Evolutionary conservation across 2,888 invertebrate species (phyloP).

Genomic region (Luperina testacea): DNA sequence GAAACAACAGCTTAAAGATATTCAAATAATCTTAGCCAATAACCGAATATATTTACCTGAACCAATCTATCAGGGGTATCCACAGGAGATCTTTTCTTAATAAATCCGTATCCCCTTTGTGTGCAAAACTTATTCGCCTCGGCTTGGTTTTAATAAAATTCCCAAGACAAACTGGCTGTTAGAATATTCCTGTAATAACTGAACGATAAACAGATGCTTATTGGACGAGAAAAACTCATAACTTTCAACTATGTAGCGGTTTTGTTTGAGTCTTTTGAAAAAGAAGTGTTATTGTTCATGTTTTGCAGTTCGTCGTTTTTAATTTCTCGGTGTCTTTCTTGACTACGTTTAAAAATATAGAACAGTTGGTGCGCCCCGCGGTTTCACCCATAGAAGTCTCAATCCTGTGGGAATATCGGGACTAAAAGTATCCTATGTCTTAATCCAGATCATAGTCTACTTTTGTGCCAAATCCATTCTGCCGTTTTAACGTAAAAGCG

Average conservation of each 20-base stretch:
- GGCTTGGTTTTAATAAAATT: constrained; percentile 59
- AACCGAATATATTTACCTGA: constrained; percentile 39
- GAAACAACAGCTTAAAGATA: constrained; percentile 48
- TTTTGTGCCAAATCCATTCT: no score
- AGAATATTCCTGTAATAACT: constrained; percentile 57
- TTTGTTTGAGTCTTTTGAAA: constrained; percentile 3
- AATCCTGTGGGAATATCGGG: no score
- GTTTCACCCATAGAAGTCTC: no score
- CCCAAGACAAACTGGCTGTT: constrained; percentile 49
- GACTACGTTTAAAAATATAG: no score
- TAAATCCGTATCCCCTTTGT: constrained; percentile 51
- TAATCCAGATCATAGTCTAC: no score
- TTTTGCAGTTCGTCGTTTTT: not conserved
- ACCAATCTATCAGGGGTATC: constrained; percentile 35
- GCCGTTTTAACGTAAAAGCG: no score
- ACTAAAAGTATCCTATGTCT: no score
- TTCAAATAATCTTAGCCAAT: constrained; percentile 48
- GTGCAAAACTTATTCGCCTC: constrained; percentile 35
- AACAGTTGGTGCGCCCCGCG: no score
- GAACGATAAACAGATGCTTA: constrained; percentile 58
- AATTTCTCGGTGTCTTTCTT: not conserved
- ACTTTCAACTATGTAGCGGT: constrained; percentile 19
- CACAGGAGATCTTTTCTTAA: constrained; percentile 37
- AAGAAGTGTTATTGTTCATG: constrained; percentile 2
- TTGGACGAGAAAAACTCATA: constrained; percentile 40